These are phyloP conservation scores for Tachycineta bicolor DNA, from an alignment of 2,113 vertebrate genomes.

Conservation along the genomic window DNA sequence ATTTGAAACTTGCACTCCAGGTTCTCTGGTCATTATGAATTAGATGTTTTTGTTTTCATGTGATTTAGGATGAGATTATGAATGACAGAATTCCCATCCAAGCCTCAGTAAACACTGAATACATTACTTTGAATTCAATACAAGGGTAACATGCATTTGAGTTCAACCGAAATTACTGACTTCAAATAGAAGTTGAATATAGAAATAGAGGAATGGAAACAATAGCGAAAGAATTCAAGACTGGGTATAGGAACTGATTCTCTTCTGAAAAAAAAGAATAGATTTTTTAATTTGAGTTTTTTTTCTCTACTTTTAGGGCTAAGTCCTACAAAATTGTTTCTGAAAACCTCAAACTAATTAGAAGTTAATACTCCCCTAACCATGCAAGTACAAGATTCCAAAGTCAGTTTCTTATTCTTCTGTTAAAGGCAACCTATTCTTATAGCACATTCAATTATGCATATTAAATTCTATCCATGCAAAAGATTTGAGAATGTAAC, in stretches of 20 bases:
- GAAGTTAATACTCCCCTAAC: background rate
- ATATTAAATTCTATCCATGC: background rate
- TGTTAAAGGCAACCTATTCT: background rate
- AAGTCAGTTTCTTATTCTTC: background rate
- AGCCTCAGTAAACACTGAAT: background rate
- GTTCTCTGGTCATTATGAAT: background rate
- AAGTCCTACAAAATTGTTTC: background rate
- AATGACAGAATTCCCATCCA: background rate
- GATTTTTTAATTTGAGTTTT: too few relatives aligned
- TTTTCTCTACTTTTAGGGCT: background rate
- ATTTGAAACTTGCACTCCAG: background rate
- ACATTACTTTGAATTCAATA: background rate
- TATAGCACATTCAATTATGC: background rate
- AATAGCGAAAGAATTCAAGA: background rate
- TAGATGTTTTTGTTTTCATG: fast-evolving
- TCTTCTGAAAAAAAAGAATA: background rate
- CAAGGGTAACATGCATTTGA: background rate
- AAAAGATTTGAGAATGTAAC: background rate
- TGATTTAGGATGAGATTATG: background rate
- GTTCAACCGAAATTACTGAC: background rate
- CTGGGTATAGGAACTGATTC: background rate
- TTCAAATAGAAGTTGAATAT: background rate
- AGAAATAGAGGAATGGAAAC: background rate
- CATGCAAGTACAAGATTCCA: background rate
- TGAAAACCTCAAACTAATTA: background rate